These are phyloP conservation scores for Hylaeus volcanicus DNA, from an alignment of 1,140 invertebrate genomes.

Conservation along the genomic window DNA sequence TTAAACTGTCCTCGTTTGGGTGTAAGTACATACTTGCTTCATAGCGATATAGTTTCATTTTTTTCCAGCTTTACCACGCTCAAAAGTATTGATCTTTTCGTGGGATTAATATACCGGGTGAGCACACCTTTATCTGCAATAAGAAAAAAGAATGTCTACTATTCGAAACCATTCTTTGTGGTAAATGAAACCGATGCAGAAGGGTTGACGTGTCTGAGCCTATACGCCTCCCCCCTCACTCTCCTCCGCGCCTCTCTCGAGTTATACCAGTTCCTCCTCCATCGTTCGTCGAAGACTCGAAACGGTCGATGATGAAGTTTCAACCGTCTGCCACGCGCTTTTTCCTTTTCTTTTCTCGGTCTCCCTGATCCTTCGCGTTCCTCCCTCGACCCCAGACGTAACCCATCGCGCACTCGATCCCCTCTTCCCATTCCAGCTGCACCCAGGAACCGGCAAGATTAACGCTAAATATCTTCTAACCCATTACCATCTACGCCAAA, in stretches of 20 bases:
- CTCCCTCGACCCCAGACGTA: constrained; percentile 22
- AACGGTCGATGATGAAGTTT: constrained; percentile 61
- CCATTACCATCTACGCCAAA: too few species aligned
- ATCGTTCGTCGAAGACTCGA: constrained; percentile 50
- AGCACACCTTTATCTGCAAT: too few species aligned
- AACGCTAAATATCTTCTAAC: too few species aligned
- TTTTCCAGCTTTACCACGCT: too few species aligned
- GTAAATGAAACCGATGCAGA: not conserved
- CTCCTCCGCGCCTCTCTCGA: not conserved
- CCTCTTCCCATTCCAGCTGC: constrained; percentile 7
- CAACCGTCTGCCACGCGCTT: constrained; percentile 63
- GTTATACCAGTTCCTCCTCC: not conserved
- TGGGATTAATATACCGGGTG: too few species aligned
- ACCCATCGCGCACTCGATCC: not conserved
- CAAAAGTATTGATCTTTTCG: too few species aligned
- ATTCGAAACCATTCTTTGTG: not conserved
- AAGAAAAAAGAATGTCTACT: not conserved
- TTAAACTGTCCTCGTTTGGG: too few species aligned
- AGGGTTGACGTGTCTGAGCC: constrained; percentile 18
- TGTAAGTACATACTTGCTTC: too few species aligned
- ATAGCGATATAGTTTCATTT: too few species aligned
- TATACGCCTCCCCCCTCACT: not conserved
- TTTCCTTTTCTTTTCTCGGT: constrained; percentile 20
- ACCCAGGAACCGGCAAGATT: not conserved
- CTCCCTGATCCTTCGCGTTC: not conserved